Evolutionary conservation across 2,797 vertebrate species (phyloP).

Genomic region (Sebastiscus tertius): DNA sequence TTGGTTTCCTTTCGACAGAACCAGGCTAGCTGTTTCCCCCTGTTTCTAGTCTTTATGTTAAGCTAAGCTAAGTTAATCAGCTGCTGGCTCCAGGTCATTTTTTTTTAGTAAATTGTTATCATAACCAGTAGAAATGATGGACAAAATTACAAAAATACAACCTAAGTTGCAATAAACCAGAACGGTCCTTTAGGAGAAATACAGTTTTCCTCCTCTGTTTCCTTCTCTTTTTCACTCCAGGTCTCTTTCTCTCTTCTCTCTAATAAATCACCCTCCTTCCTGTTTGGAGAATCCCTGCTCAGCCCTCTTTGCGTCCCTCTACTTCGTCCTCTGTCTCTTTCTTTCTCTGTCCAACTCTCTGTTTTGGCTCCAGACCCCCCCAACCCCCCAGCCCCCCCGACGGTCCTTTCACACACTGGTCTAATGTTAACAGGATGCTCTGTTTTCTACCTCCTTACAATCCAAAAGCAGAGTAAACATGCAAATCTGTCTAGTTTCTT

Average conservation of each 20-base stretch:
- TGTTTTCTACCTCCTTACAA: constrained; percentile 26
- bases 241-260: constrained; percentile 3
- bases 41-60: no score
- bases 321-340: constrained; percentile 14
- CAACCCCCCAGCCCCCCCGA: neutral
- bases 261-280: constrained; percentile 50
- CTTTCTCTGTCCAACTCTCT: constrained; percentile 13
- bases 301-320: neutral
- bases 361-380: constrained; percentile 36
- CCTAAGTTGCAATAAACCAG: neutral
- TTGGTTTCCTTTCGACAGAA: no score
- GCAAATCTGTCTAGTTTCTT: constrained; percentile 35
- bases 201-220: constrained; percentile 1
- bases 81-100: no score
- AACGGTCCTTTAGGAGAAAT: neutral
- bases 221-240: neutral
- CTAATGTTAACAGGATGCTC: constrained; percentile 64
- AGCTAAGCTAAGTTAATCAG: no score
- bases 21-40: no score
- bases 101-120: no score
- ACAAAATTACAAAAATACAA: neutral
- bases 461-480: constrained; percentile 23
- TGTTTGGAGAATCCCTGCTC: constrained; percentile 45
- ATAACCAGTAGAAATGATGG: no score
- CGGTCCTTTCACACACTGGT: constrained; percentile 38